Conservation (phyloP, 2,113 vertebrate species). For the Columba livia region DNA sequence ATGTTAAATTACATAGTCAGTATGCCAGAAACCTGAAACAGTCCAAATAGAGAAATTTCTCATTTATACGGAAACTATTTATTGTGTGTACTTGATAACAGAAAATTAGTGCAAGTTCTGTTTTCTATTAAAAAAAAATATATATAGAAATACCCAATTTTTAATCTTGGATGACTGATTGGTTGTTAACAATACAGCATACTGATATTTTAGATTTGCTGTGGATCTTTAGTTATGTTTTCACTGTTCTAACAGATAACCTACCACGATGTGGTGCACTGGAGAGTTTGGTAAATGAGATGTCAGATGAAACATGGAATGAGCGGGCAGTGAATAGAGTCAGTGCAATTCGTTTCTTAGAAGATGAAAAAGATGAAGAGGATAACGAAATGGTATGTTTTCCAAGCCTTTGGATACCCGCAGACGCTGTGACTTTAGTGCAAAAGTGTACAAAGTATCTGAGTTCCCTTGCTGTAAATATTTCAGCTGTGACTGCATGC, state of each 20-base stretch:
- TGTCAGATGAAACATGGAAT: conserved; percentile 91
- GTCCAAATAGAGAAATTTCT: not conserved
- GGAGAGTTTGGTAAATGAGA: conserved; percentile 88
- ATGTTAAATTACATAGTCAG: not conserved
- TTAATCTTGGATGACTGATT: not conserved
- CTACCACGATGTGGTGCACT: conserved; percentile 90
- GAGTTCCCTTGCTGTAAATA: not conserved
- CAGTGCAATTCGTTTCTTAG: conserved; percentile 94
- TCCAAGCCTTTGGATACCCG: not conserved
- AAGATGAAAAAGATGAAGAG: conserved; percentile 89
- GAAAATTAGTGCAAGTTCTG: not conserved
- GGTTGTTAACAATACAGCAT: not conserved
- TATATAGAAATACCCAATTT: not conserved
- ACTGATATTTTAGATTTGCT: not conserved
- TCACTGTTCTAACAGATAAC: conserved; percentile 77
- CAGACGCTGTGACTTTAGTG: not conserved
- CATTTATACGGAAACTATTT: not conserved
- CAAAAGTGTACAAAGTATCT: not conserved
- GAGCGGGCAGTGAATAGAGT: conserved; percentile 84
- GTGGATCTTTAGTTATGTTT: not conserved
- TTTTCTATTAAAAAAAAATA: not conserved
- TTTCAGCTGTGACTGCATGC: not conserved
- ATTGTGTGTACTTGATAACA: not conserved
- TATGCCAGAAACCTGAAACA: not conserved
- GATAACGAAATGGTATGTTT: conserved; percentile 87